Conservation (phyloP, 2,113 vertebrate genomes). For the Mustelus asterias region DNA sequence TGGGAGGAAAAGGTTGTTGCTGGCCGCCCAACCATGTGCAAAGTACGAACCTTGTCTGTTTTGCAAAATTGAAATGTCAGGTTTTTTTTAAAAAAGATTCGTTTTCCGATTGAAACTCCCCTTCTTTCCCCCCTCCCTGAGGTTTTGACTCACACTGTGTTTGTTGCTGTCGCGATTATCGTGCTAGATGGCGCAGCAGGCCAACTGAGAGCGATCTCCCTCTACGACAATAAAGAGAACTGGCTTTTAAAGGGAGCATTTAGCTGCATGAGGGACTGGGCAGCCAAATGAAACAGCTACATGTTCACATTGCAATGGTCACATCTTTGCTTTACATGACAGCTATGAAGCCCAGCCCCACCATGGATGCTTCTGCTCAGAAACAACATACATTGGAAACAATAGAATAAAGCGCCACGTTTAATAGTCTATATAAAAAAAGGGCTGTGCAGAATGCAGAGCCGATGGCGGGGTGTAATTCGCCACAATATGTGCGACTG, state of each 20-base stretch:
- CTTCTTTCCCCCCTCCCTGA: neutral
- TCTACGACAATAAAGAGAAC: neutral
- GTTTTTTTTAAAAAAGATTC: neutral
- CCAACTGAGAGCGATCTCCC: neutral
- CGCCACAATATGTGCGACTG: neutral
- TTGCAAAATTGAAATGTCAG: neutral
- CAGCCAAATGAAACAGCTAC: slow-evolving; percentile 7
- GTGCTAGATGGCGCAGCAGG: slow-evolving; percentile 8
- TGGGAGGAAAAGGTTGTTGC: neutral
- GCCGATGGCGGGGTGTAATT: neutral
- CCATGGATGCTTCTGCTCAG: too few species aligned
- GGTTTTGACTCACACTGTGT: neutral
- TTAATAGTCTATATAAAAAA: neutral
- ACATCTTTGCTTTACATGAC: neutral
- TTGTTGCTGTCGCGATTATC: neutral
- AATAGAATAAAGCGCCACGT: neutral
- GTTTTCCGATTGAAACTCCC: neutral
- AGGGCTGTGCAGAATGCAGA: neutral
- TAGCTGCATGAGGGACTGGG: neutral
- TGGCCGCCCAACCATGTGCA: neutral
- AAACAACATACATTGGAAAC: neutral
- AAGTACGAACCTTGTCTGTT: neutral
- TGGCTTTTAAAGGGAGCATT: neutral
- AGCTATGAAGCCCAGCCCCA: neutral
- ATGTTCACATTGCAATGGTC: neutral